A percentile compares a stretch with the other conserved stretches of the same genome.
Evolutionary conservation across 2,113 vertebrate species (phyloP).

Genomic region (Tychaedon coryphoeus): DNA sequence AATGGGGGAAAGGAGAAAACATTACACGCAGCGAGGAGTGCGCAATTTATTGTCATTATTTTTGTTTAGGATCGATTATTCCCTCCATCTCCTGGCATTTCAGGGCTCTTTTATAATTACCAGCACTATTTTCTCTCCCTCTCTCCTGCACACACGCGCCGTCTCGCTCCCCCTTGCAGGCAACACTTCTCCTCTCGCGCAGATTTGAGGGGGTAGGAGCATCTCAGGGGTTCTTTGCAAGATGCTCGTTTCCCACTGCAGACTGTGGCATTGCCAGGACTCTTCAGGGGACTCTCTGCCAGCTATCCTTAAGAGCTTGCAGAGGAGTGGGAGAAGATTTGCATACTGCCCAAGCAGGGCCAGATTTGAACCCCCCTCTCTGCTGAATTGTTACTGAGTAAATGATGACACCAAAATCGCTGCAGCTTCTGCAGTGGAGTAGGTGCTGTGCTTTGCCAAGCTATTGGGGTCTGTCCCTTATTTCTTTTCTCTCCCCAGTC

Average conservation of each 20-base stretch:
- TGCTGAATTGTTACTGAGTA: neutral
- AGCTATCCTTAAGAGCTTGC: slow-evolving; percentile 40
- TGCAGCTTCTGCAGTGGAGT: neutral
- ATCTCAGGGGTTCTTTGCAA: slow-evolving; percentile 56
- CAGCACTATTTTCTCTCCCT: neutral
- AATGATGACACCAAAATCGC: neutral
- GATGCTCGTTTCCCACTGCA: slow-evolving; percentile 52
- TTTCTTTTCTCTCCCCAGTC: neutral
- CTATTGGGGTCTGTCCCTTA: neutral
- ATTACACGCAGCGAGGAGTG: accelerated
- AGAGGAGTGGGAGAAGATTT: slow-evolving; percentile 63
- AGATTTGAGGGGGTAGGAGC: slow-evolving; percentile 59
- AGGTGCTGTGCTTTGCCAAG: neutral
- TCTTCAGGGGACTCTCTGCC: slow-evolving; percentile 61
- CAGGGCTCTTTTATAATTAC: neutral
- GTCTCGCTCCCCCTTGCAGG: slow-evolving; percentile 45
- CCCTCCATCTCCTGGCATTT: neutral
- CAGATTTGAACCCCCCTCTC: slow-evolving; percentile 11
- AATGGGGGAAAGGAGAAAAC: neutral
- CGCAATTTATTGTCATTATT: neutral
- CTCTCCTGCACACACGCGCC: neutral
- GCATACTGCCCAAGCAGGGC: slow-evolving; percentile 36
- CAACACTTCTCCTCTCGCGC: slow-evolving; percentile 41
- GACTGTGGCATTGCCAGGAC: slow-evolving; percentile 63
- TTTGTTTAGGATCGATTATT: neutral